These are phyloP conservation scores for Aplysina aerophoba DNA, from an alignment of 37 sponge, comb jelly and placozoan species.

Conservation along the genomic window DNA sequence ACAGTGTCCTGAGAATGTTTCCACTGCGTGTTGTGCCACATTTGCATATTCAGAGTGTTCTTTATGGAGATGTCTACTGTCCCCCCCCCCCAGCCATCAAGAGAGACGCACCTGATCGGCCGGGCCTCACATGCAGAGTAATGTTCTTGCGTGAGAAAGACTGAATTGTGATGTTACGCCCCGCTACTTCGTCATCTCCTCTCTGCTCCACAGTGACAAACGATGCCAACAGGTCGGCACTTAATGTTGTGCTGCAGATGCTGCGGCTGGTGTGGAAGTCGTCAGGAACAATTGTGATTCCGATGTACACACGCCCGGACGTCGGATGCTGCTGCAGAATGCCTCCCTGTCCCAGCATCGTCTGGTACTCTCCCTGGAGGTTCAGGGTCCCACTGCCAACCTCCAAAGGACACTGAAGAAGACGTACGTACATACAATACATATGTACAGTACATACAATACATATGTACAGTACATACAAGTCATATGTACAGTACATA, in stretches of 20 bases:
- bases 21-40: too few relatives aligned
- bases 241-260: too few relatives aligned
- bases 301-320: too few relatives aligned
- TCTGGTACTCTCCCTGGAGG: slow-evolving; percentile 30
- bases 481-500: too few relatives aligned
- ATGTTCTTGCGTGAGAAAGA: not conserved
- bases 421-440: not conserved
- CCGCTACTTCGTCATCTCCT: not conserved
- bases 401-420: slow-evolving; percentile 9
- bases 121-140: not conserved
- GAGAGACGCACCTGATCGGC: slow-evolving; percentile 9
- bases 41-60: too few relatives aligned
- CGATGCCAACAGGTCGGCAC: not conserved
- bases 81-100: too few relatives aligned
- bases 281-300: too few relatives aligned
- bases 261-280: too few relatives aligned
- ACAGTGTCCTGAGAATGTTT: too few relatives aligned
- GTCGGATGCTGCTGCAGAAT: not conserved
- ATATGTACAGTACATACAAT: too few relatives aligned
- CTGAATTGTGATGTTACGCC: not conserved
- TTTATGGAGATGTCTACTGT: too few relatives aligned
- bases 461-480: too few relatives aligned
- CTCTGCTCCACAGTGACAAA: not conserved
- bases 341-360: not conserved
- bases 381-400: not conserved